Evolutionary conservation across 37 sponge, comb jelly and placozoan species (phyloP), one percentile per base, ranked within the genome.

Genomic region (Chondrosia reniformis): DNA sequence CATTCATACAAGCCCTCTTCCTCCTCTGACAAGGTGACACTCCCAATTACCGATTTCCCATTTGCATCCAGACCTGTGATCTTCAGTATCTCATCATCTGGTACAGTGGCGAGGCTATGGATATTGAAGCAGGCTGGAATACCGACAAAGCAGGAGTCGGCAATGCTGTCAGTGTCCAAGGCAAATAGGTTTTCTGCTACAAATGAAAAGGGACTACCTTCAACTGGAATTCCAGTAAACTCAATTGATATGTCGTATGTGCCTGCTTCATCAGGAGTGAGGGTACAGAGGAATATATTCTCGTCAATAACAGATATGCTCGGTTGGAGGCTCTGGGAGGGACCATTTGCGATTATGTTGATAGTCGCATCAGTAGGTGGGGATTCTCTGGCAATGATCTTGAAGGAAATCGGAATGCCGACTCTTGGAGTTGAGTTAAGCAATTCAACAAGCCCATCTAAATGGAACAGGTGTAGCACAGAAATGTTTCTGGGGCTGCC

Each of bases 201-300:
- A 25, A 69, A 69, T 0, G 22, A 25, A 24, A 69, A 69, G 1
- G 72, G 72, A 6, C 72, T 40, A n/a, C 72, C 72, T 3, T 69
- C 72, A 40, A 69, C 36, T 17, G n/a, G 24, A 6, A 34, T 41
- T n/a, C 72, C 72, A 40, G 39, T 69, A 9, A 44, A 41, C n/a
- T 69, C 72, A 13, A 69, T 37, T 19, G 37, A 43, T 21, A 69
- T 44, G 24, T 69, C 72, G 22, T 69, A 69, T 24, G 43, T 21
- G n/a, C 72, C 72, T 34, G 39, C 72, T 40, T 69, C 72, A 69
- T 69, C 72, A 21, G 72, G 72, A 40, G 72, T 69, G 3, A 69
- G 43, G 25, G 72, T 69, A 25, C 72, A 69, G 6, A 69, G 72
- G 72, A 69, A 69, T 1, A 69, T 24, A 69, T 69, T 69, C 4